Percentiles rank a stretch among this genome's conserved stretches.
These are phyloP conservation scores for Lophius americanus DNA, from an alignment of 2,797 vertebrate species.

Conservation along the genomic window DNA sequence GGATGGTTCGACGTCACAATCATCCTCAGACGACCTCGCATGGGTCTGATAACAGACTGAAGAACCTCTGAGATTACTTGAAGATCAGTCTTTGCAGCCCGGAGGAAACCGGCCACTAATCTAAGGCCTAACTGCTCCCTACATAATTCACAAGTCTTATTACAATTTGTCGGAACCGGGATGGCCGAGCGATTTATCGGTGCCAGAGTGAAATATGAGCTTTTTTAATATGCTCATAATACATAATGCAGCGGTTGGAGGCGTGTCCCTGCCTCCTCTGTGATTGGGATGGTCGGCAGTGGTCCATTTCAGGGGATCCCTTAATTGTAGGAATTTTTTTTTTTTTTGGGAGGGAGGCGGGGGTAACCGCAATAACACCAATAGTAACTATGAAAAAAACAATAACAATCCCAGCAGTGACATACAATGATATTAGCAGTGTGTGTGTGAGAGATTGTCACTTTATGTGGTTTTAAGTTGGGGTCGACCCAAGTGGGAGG, in stretches of 20 bases:
- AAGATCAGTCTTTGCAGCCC: constrained; percentile 58
- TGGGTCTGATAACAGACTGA: constrained; percentile 57
- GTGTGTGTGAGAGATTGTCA: too few relatives aligned
- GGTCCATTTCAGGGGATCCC: constrained; percentile 20
- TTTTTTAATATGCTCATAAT: constrained; percentile 74
- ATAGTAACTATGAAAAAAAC: too few relatives aligned
- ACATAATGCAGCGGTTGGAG: constrained; percentile 38
- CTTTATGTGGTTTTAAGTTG: too few relatives aligned
- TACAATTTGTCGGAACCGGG: constrained; percentile 70
- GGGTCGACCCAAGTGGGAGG: too few relatives aligned
- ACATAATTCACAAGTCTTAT: constrained; percentile 77
- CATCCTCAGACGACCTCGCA: constrained; percentile 33
- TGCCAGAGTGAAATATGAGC: constrained; percentile 65
- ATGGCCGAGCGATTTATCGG: constrained; percentile 63
- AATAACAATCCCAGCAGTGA: too few relatives aligned
- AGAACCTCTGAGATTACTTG: constrained; percentile 64
- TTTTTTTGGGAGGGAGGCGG: not conserved
- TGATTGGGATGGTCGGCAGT: constrained; percentile 14
- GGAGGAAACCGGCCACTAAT: constrained; percentile 61
- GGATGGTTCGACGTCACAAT: constrained; percentile 37
- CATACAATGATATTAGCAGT: too few relatives aligned
- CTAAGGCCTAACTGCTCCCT: constrained; percentile 66
- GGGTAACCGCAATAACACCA: too few relatives aligned
- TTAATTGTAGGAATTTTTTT: constrained; percentile 4
- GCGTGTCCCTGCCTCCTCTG: constrained; percentile 10